A percentile compares a stretch with the other conserved stretches of the same genome.
Evolutionary conservation across 1,140 invertebrate species (phyloP).

Genomic region (Coenobita brevimanus): DNA sequence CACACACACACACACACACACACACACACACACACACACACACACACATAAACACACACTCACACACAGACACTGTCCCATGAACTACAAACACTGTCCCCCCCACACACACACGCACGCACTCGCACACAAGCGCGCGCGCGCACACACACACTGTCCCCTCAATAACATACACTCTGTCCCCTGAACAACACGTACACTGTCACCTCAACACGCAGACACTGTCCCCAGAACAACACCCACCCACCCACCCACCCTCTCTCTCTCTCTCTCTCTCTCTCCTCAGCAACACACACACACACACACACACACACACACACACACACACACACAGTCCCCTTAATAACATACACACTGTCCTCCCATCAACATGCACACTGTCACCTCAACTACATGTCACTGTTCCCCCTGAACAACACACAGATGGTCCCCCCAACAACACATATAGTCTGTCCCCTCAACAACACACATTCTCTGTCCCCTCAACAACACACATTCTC

Average conservation of each 20-base stretch:
- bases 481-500: not conserved
- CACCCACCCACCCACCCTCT: constrained; percentile 10
- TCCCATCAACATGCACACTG: not conserved
- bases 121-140: not conserved
- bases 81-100: not conserved
- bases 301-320: constrained; percentile 22
- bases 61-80: not conserved
- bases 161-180: not conserved
- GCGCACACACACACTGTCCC: not conserved
- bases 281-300: too few relatives aligned
- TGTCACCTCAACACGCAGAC: not conserved
- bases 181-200: not conserved
- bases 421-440: not conserved
- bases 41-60: too few relatives aligned
- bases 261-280: too few relatives aligned
- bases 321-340: not conserved
- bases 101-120: too few relatives aligned
- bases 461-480: not conserved
- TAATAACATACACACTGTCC: not conserved
- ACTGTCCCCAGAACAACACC: not conserved
- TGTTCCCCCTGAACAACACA: not conserved
- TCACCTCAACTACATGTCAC: not conserved
- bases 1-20: constrained; percentile 1
- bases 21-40: constrained; percentile 1
- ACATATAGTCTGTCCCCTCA: not conserved